Conservation (phyloP, 2,888 invertebrate species). For the Drosophila merina region DNA sequence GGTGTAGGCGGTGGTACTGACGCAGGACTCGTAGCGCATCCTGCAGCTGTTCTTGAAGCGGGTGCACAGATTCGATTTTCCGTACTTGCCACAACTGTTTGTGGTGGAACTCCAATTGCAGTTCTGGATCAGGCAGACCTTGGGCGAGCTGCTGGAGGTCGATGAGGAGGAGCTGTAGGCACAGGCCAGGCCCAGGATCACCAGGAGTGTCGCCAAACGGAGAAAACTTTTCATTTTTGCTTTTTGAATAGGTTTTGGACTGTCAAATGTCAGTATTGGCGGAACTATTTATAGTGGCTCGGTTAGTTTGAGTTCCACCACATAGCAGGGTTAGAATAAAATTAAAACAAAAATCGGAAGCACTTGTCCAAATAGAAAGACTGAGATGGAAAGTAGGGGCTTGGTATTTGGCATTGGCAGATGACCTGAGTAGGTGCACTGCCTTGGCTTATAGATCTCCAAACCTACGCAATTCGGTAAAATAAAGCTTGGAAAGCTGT, state of each 20-base stretch:
- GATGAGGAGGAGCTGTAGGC: not conserved
- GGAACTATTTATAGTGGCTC: constrained; percentile 35
- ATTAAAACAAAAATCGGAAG: not conserved
- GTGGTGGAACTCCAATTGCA: constrained; percentile 31
- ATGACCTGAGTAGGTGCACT: constrained; percentile 2
- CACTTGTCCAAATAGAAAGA: constrained; percentile 21
- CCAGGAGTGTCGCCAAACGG: constrained; percentile 41
- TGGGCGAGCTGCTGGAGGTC: constrained; percentile 10
- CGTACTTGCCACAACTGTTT: constrained; percentile 52
- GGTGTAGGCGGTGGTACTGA: constrained; percentile 33
- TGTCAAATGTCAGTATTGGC: not conserved
- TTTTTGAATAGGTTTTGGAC: constrained; percentile 4
- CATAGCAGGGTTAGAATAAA: constrained; percentile 5
- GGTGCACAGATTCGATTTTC: constrained; percentile 57
- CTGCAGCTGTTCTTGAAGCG: constrained; percentile 57
- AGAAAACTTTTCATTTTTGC: constrained; percentile 43
- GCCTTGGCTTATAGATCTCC: not conserved
- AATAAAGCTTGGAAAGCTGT: not conserved
- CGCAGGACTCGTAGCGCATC: constrained; percentile 45
- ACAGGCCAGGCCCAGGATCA: constrained; percentile 21
- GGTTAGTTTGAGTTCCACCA: constrained; percentile 1
- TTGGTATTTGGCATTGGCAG: constrained; percentile 32
- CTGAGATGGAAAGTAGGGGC: constrained; percentile 3
- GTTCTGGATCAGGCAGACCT: constrained; percentile 42
- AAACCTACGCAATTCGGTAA: not conserved